Conservation (phyloP, 2,888 invertebrate genomes). For the Isoperla grammatica region DNA sequence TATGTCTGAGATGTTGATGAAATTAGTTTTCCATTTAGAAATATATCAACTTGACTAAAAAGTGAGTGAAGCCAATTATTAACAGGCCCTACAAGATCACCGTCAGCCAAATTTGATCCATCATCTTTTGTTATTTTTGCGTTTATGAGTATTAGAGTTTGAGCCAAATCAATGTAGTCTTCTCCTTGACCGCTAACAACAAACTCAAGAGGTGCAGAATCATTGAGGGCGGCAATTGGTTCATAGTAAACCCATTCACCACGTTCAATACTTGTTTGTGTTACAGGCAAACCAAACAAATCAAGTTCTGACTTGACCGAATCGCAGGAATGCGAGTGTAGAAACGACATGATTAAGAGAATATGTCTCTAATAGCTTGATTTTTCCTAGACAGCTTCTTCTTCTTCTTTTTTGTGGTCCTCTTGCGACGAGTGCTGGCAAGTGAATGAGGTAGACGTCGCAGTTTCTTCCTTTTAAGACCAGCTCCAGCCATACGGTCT, state of each 20-base stretch:
- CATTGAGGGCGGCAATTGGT: not conserved
- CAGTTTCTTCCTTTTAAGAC: not conserved
- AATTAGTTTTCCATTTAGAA: constrained; percentile 35
- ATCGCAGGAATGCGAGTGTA: no score
- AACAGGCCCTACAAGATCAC: not conserved
- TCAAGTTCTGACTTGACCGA: not conserved
- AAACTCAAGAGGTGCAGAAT: not conserved
- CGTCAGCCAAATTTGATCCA: not conserved
- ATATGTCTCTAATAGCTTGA: not conserved
- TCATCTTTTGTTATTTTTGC: not conserved
- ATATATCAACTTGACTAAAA: constrained; percentile 7
- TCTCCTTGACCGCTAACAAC: not conserved
- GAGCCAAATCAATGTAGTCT: not conserved
- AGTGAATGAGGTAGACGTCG: not conserved
- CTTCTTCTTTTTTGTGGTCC: no score
- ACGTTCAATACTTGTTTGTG: not conserved
- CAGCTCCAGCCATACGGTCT: not conserved
- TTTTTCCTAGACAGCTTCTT: not conserved
- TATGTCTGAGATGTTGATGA: constrained; percentile 25
- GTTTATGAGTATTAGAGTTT: not conserved
- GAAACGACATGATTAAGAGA: not conserved
- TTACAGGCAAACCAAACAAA: not conserved
- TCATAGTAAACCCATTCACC: not conserved
- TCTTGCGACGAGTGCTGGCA: not conserved
- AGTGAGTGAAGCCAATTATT: not conserved